phyloP scores from a whole-genome alignment of 2,113 vertebrate species.

The Setophaga coronata region DNA sequence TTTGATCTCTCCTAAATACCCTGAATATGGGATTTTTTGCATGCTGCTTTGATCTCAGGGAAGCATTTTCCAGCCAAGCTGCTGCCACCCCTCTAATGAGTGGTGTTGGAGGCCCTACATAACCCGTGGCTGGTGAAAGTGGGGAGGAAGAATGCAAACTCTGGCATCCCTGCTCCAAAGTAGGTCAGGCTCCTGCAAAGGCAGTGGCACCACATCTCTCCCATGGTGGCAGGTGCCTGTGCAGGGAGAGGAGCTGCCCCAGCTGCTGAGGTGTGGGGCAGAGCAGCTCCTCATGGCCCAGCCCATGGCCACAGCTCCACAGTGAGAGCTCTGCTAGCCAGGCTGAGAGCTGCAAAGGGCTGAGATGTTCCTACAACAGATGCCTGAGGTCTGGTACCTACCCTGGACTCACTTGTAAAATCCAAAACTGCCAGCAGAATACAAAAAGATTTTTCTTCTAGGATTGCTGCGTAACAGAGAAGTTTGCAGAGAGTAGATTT shows the following conservation, averaged over 20 bases:
- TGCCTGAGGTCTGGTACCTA: background rate
- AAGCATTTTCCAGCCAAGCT: background rate
- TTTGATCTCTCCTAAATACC: conserved; percentile 43
- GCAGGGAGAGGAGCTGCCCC: background rate
- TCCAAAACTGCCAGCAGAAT: background rate
- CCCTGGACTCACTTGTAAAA: background rate
- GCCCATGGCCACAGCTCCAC: background rate
- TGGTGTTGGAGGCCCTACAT: background rate
- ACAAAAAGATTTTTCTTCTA: background rate
- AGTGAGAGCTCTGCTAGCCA: background rate
- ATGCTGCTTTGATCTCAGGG: conserved; percentile 17
- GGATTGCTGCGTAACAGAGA: background rate
- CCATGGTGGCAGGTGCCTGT: background rate
- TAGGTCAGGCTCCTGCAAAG: background rate
- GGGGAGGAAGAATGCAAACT: background rate
- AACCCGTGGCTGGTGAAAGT: background rate
- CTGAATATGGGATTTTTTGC: conserved; percentile 34
- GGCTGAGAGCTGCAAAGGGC: background rate
- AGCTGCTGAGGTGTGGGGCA: background rate
- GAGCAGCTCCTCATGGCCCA: background rate
- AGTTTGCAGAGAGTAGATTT: background rate
- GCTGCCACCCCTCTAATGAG: conserved; percentile 41
- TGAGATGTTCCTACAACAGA: background rate
- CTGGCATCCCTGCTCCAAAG: background rate
- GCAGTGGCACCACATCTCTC: fast-evolving